Percentiles rank a stretch among this genome's conserved stretches.
Evolutionary conservation across 2,113 vertebrate species (phyloP).

Genomic region (Nibea albiflora): DNA sequence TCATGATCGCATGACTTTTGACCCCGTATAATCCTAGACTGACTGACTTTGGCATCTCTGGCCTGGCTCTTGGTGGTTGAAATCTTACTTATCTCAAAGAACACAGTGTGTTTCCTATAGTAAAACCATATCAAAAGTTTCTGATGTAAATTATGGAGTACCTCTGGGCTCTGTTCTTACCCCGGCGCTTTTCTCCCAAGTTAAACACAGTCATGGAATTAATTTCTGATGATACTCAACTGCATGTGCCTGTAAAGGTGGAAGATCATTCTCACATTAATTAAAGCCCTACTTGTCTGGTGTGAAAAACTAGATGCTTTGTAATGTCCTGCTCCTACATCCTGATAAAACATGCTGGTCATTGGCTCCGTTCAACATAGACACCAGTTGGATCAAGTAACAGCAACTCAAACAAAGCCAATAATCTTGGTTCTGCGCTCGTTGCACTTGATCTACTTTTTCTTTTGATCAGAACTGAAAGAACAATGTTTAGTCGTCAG

Average conservation of each 20-base stretch:
- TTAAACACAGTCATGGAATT: background rate
- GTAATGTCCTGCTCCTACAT: background rate
- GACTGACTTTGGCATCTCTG: background rate
- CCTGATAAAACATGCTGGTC: background rate
- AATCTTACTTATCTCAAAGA: background rate
- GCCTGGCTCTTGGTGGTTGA: background rate
- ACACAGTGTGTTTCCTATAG: background rate
- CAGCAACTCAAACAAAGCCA: background rate
- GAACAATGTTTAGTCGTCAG: background rate
- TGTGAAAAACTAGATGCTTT: background rate
- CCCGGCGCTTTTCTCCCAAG: background rate
- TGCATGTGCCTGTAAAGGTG: background rate
- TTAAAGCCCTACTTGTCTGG: background rate
- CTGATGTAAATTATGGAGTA: background rate
- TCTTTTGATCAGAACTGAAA: background rate
- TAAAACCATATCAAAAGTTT: too few relatives aligned
- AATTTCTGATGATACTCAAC: background rate
- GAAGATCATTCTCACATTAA: background rate
- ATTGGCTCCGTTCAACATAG: background rate
- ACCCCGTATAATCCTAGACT: background rate
- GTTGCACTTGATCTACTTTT: background rate
- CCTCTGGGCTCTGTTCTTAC: background rate
- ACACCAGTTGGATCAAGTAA: background rate
- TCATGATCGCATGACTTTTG: background rate
- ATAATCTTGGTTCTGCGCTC: background rate